Base-by-base conservation (phyloP, 2,888 invertebrate species). In the Rhagonycha lutea region DNA sequence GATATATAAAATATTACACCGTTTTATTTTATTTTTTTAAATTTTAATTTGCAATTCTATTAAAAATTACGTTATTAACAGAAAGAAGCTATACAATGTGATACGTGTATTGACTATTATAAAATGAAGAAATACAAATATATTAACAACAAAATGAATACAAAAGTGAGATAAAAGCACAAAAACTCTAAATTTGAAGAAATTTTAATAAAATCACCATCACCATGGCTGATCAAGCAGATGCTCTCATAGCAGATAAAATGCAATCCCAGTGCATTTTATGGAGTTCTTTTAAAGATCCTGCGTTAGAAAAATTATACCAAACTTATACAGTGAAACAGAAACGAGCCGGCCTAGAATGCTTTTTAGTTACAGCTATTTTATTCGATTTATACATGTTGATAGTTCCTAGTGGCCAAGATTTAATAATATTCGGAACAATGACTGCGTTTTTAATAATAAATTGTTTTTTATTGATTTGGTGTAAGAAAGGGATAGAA, bases 241-340 rank as follows among this genome's bases (percentile, higher is more conserved):
- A 84, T 72, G 80, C 82, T 47, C 78, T 81, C 24, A 81, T 84
- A n/a, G 79, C 83, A 14, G 85, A 84, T 60, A 86, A 85, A 81
- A 86, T 86, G 84, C 82, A 82, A 69, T 81, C 81, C 11, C 76
- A 81, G 29, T 81, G 81, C 75, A 79, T 82, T 72, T 72, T 82
- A n/a, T 82, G 79, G 78, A 86, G 89, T 71, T 89, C 90, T 65
- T 92, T 92, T 85, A 88, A 91, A 47, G 92, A 92, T 83, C 89
- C 90, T 9, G 91, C 92, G 70, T 88, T 94, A 79, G 93, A 94
- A 84, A 90, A 90, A 82, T 89, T 94, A 5, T 94, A 94, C 85
- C 92, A 92, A 81, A 92, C 91, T 78, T 94, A 94, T 86, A 92
- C 92, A 82, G 89, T 92, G 67, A 92, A 93, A 83, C 94, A 94